Evolutionary conservation across 2,113 vertebrate species (phyloP).

Genomic region (Nyctibius bracteatus): DNA sequence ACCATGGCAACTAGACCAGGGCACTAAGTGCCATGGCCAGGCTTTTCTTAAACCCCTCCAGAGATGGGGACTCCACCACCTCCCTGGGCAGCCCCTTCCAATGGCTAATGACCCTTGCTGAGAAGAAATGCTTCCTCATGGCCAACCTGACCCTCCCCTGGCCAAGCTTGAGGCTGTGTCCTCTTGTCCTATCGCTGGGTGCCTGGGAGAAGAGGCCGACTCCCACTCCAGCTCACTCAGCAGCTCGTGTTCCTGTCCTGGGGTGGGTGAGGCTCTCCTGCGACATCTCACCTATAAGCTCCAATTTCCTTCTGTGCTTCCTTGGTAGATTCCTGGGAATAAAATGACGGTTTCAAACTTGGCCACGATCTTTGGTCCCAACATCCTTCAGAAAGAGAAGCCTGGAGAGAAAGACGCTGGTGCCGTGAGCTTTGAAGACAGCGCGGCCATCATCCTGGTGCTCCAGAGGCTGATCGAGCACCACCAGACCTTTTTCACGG

Average conservation of each 20-base stretch:
- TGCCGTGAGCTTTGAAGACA: slow-evolving; percentile 81
- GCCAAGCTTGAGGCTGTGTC: too few relatives aligned
- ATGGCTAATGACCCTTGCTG: too few relatives aligned
- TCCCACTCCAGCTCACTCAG: not conserved
- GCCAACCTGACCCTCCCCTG: too few relatives aligned
- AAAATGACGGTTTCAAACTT: slow-evolving; percentile 92
- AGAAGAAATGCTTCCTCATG: too few relatives aligned
- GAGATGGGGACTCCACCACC: too few relatives aligned
- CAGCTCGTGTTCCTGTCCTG: not conserved
- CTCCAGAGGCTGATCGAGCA: slow-evolving; percentile 86
- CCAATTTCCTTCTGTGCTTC: not conserved
- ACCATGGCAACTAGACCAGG: too few relatives aligned
- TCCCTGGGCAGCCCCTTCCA: too few relatives aligned
- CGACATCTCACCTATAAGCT: not conserved
- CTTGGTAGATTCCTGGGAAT: slow-evolving; percentile 83
- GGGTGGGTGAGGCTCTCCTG: not conserved
- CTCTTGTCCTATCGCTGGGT: too few relatives aligned
- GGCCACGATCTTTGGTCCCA: slow-evolving; percentile 90
- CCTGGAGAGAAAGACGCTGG: slow-evolving; percentile 71
- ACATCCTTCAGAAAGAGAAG: slow-evolving; percentile 83
- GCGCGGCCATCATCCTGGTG: slow-evolving; percentile 82
- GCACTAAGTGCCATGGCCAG: too few relatives aligned
- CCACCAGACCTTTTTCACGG: slow-evolving; percentile 82
- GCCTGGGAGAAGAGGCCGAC: too few relatives aligned
- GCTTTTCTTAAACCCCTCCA: too few relatives aligned